These are phyloP conservation scores for Nowickia ferox DNA, from an alignment of 2,888 invertebrate genomes.

Conservation along the genomic window DNA sequence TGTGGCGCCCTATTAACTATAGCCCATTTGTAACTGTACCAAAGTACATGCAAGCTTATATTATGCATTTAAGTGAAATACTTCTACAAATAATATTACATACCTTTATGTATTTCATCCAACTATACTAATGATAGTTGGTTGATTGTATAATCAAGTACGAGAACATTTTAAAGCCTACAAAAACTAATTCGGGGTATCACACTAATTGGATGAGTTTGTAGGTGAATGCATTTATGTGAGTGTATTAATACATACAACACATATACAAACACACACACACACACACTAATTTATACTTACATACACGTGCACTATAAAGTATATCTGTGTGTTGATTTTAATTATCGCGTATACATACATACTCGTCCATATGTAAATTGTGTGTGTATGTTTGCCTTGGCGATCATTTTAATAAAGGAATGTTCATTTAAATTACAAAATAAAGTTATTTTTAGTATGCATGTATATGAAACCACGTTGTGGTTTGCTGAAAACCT, in stretches of 20 bases:
- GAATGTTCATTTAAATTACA: slow-evolving; percentile 52
- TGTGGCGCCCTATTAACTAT: background rate
- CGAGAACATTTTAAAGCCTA: slow-evolving; percentile 8
- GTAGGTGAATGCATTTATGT: background rate
- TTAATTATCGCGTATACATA: background rate
- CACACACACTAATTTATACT: no score
- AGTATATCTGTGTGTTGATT: background rate
- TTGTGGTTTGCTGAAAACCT: slow-evolving; percentile 47
- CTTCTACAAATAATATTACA: background rate
- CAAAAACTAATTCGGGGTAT: background rate
- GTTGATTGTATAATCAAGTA: slow-evolving; percentile 33
- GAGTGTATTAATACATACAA: background rate
- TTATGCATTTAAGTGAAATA: background rate
- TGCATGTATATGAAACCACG: slow-evolving; percentile 42
- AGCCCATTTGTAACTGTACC: no score
- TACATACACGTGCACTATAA: background rate
- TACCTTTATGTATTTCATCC: background rate
- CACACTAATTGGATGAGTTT: slow-evolving; percentile 21
- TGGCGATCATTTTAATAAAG: slow-evolving; percentile 34
- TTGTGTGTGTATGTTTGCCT: background rate
- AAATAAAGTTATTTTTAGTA: slow-evolving; percentile 38
- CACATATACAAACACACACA: no score
- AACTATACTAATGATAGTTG: slow-evolving; percentile 21
- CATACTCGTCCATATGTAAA: no score
- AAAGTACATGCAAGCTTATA: background rate